Evolutionary conservation across 2,888 invertebrate species (phyloP).

Genomic region (Ophioninae sp.): DNA sequence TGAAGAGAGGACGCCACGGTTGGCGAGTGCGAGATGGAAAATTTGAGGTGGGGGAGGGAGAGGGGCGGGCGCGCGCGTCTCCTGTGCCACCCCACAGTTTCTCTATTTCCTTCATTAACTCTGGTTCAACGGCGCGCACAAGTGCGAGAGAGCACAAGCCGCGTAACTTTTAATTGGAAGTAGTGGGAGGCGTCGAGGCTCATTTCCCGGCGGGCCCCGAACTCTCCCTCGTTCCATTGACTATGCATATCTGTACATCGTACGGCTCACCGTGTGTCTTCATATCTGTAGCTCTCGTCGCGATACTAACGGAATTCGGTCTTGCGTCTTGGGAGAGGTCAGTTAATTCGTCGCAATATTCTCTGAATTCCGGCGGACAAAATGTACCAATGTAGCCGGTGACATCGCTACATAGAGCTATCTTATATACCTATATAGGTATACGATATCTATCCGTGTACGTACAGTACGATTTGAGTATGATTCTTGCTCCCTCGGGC

Average conservation of each 20-base stretch:
- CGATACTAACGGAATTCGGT: slow-evolving; percentile 68
- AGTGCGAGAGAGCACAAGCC: slow-evolving; percentile 58
- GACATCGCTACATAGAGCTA: background rate
- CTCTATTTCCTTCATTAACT: slow-evolving; percentile 80
- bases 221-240: slow-evolving; percentile 31
- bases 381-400: slow-evolving; percentile 3
- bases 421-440: background rate
- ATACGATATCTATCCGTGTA: background rate
- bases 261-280: slow-evolving; percentile 4
- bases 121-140: slow-evolving; percentile 73
- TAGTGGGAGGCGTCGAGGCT: slow-evolving; percentile 77
- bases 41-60: slow-evolving; percentile 49
- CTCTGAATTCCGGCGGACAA: slow-evolving; percentile 54
- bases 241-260: slow-evolving; percentile 18
- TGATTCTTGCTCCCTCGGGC: slow-evolving; percentile 49
- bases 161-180: slow-evolving; percentile 81
- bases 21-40: slow-evolving; percentile 63
- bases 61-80: slow-evolving; percentile 39
- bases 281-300: slow-evolving; percentile 17
- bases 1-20: slow-evolving; percentile 59
- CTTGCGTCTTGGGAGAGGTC: slow-evolving; percentile 76
- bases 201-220: slow-evolving; percentile 77
- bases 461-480: slow-evolving; percentile 2
- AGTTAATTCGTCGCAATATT: slow-evolving; percentile 74
- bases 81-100: slow-evolving; percentile 71